phyloP scores from a whole-genome alignment of 53 echinoderm and acorn worm species.

The Stichopus horrens region DNA sequence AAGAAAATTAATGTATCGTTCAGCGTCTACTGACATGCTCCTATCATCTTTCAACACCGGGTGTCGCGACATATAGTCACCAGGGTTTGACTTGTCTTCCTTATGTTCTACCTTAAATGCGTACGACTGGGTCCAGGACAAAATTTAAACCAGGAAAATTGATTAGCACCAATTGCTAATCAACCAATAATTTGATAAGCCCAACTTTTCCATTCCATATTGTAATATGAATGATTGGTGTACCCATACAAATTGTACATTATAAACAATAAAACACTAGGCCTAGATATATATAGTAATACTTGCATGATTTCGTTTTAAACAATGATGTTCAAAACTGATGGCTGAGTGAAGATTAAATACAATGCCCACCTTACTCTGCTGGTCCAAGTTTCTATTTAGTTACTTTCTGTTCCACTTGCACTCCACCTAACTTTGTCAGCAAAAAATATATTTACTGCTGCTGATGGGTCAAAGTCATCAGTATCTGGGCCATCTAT shows the following conservation, averaged over 20 bases:
- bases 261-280: too few species aligned
- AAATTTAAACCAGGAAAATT: too few species aligned
- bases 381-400: not conserved
- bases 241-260: too few species aligned
- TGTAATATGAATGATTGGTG: too few species aligned
- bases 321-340: too few species aligned
- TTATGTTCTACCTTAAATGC: constrained; percentile 37
- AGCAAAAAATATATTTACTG: constrained; percentile 38
- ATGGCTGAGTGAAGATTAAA: too few species aligned
- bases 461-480: constrained; percentile 31
- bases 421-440: not conserved
- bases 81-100: constrained; percentile 58
- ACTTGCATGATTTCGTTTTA: too few species aligned
- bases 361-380: too few species aligned
- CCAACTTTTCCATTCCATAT: too few species aligned
- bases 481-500: constrained; percentile 32
- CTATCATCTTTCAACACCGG: constrained; percentile 30
- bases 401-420: not conserved
- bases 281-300: too few species aligned
- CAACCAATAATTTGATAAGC: too few species aligned
- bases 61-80: constrained; percentile 67
- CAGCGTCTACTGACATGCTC: not conserved
- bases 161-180: too few species aligned
- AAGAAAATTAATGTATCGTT: constrained; percentile 48
- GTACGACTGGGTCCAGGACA: constrained; percentile 7